Percentiles rank a stretch among this genome's conserved stretches.
Conservation (phyloP, 2,113 vertebrate species). For the Rhinichthys klamathensis region DNA sequence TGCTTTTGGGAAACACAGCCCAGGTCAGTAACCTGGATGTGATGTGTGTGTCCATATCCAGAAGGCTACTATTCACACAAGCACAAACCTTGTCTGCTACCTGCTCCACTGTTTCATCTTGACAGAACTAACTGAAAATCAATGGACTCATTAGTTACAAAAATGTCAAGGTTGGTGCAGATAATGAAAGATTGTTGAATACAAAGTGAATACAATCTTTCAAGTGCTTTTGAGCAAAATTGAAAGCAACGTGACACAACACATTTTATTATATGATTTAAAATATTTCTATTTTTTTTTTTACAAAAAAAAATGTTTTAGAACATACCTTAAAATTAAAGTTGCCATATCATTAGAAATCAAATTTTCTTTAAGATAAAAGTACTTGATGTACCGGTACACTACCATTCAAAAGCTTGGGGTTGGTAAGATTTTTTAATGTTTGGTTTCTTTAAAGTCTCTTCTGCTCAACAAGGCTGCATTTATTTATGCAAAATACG, state of each 20-base stretch:
- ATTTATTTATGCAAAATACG: background rate
- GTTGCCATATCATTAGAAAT: background rate
- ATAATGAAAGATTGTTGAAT: background rate
- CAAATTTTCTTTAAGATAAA: background rate
- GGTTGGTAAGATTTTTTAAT: background rate
- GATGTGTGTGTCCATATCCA: constrained; percentile 23
- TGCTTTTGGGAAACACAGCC: too few species aligned
- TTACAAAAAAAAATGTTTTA: too few species aligned
- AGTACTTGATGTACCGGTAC: too few species aligned
- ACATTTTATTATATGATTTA: background rate
- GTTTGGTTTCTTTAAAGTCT: background rate
- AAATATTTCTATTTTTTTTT: background rate
- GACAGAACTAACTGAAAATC: constrained; percentile 6
- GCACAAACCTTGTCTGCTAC: constrained; percentile 24
- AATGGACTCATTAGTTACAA: constrained; percentile 6
- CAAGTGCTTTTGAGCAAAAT: background rate
- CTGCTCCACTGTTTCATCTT: constrained; percentile 12
- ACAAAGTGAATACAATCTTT: background rate
- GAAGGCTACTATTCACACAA: constrained; percentile 13
- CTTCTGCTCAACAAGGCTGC: background rate
- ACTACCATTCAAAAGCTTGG: background rate
- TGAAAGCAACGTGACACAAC: background rate
- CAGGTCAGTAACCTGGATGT: background rate
- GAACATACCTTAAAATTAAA: too few species aligned
- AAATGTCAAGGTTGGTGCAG: constrained; percentile 23